Conservation (phyloP, 1,140 invertebrate species). For the Uloborus diversus region DNA sequence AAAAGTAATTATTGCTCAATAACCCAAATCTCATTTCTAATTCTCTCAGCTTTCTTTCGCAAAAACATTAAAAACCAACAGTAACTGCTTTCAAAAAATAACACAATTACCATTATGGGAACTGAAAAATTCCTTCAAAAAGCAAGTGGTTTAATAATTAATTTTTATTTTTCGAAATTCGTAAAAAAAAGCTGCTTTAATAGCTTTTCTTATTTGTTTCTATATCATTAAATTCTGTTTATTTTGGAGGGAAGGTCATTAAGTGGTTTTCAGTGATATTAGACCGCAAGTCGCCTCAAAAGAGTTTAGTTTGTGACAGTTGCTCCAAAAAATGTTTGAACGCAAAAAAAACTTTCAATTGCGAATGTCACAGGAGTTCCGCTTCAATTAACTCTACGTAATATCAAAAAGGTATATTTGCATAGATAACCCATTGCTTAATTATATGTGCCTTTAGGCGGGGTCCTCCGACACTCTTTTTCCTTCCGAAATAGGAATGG, state of each 20-base stretch:
- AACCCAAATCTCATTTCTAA: too few relatives aligned
- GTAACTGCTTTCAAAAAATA: too few relatives aligned
- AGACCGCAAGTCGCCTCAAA: conserved; percentile 20
- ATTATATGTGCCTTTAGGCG: conserved; percentile 17
- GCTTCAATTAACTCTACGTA: conserved; percentile 1
- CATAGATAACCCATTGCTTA: conserved; percentile 31
- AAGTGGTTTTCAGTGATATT: conserved; percentile 44
- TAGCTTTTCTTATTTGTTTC: too few relatives aligned
- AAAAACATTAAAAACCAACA: too few relatives aligned
- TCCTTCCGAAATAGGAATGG: conserved; percentile 5
- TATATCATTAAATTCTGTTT: conserved; percentile 45
- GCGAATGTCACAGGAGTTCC: too few relatives aligned
- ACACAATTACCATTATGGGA: too few relatives aligned
- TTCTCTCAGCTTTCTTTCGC: too few relatives aligned
- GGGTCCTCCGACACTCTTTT: neutral
- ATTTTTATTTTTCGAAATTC: too few relatives aligned
- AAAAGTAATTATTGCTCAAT: too few relatives aligned
- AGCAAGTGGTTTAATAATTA: too few relatives aligned
- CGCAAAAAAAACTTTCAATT: conserved; percentile 10
- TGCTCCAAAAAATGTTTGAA: conserved; percentile 3
- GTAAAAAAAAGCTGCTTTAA: too few relatives aligned
- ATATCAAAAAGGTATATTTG: neutral
- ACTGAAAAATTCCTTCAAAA: too few relatives aligned
- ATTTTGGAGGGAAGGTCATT: conserved; percentile 24
- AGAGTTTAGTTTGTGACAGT: neutral